A percentile compares a stretch with the other conserved stretches of the same genome.
Evolutionary conservation across 1,140 invertebrate species (phyloP).

Genomic region (Chymomyza costata): DNA sequence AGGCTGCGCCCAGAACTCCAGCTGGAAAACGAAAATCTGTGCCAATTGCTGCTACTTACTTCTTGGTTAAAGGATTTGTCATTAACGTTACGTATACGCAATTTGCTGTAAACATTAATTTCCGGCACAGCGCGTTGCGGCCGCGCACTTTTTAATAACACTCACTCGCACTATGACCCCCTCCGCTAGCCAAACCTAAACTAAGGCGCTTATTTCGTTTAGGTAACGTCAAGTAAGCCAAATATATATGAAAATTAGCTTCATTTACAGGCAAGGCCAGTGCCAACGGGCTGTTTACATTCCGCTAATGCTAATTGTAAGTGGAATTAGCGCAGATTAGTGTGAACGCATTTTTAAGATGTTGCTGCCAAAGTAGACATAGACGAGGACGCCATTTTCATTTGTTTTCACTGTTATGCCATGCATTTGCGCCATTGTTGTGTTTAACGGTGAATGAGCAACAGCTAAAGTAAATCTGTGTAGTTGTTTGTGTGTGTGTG

Average conservation of each 20-base stretch:
- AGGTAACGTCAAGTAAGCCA: slow-evolving; percentile 52
- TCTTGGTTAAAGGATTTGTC: slow-evolving; percentile 27
- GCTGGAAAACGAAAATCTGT: slow-evolving; percentile 38
- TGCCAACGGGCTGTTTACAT: slow-evolving; percentile 49
- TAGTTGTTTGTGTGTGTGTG: too few species aligned
- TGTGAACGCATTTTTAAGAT: slow-evolving; percentile 38
- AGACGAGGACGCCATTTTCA: slow-evolving; percentile 27
- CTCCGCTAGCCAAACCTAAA: slow-evolving; percentile 21
- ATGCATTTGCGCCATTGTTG: slow-evolving; percentile 46
- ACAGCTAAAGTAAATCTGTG: too few species aligned
- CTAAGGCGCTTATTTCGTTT: slow-evolving; percentile 60
- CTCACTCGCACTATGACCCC: not conserved
- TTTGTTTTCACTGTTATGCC: slow-evolving; percentile 49
- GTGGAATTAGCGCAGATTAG: slow-evolving; percentile 70
- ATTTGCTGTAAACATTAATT: slow-evolving; percentile 59
- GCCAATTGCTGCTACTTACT: not conserved
- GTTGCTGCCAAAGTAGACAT: slow-evolving; percentile 1
- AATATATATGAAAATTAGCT: slow-evolving; percentile 66
- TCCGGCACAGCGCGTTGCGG: slow-evolving; percentile 65
- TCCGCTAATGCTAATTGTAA: slow-evolving; percentile 73
- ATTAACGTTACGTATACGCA: slow-evolving; percentile 42
- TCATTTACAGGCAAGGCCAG: slow-evolving; percentile 15
- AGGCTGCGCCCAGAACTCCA: slow-evolving; percentile 12
- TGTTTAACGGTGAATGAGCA: too few species aligned
- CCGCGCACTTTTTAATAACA: slow-evolving; percentile 64